These are phyloP conservation scores for Perca flavescens DNA, from an alignment of 2,113 vertebrate species.

Conservation along the genomic window DNA sequence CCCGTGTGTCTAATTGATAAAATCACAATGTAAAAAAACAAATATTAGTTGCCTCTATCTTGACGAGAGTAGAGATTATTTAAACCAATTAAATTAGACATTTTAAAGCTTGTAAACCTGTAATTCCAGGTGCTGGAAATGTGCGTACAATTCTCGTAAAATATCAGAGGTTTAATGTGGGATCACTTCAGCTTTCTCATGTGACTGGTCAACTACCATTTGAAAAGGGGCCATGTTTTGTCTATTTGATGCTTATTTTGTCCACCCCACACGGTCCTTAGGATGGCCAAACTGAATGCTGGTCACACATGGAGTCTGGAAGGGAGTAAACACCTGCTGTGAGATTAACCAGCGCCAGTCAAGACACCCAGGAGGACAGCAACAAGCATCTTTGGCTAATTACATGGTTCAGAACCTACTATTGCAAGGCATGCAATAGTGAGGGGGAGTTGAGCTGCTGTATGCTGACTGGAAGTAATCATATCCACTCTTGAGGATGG, in stretches of 20 bases:
- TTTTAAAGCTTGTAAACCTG: background rate
- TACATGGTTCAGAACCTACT: constrained; percentile 43
- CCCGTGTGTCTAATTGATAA: background rate
- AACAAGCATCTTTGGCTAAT: constrained; percentile 46
- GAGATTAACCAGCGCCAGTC: constrained; percentile 11
- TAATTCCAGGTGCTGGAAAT: background rate
- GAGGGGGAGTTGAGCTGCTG: constrained; percentile 31
- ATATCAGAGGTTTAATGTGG: background rate
- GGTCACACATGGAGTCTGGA: constrained; percentile 55
- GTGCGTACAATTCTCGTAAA: background rate
- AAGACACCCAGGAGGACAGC: constrained; percentile 28
- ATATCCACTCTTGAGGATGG: constrained; percentile 4
- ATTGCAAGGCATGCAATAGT: constrained; percentile 34
- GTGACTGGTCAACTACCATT: background rate
- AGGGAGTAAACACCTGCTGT: constrained; percentile 57
- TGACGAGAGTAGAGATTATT: background rate
- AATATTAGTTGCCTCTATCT: background rate
- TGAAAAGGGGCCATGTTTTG: constrained; percentile 9
- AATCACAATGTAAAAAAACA: background rate
- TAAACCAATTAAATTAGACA: background rate
- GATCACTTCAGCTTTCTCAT: background rate
- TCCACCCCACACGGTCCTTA: constrained; percentile 23
- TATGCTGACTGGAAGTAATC: constrained; percentile 37
- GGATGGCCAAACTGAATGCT: constrained; percentile 21
- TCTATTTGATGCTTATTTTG: constrained; percentile 1